These are phyloP conservation scores for Chymomyza costata DNA, from an alignment of 1,140 invertebrate genomes.

Conservation along the genomic window DNA sequence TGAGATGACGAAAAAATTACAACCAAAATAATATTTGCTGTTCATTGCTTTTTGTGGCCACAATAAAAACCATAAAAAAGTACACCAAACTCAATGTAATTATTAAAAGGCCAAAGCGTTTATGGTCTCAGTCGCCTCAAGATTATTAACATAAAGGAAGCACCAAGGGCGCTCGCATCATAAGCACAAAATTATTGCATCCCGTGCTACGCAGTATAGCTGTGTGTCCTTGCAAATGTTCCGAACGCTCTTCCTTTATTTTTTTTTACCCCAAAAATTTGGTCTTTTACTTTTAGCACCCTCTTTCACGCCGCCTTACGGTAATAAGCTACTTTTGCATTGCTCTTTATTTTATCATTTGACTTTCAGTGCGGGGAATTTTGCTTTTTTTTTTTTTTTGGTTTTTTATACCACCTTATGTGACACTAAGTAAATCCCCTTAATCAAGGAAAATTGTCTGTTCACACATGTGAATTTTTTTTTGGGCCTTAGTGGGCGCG, in stretches of 20 bases:
- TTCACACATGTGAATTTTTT: constrained; percentile 50
- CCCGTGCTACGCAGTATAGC: constrained; percentile 10
- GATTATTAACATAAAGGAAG: constrained; percentile 70
- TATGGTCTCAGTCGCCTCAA: constrained; percentile 48
- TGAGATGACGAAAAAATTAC: constrained; percentile 13
- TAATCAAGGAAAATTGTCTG: constrained; percentile 63
- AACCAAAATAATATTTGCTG: constrained; percentile 8
- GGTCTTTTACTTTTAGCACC: constrained; percentile 37
- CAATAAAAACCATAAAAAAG: constrained; percentile 26
- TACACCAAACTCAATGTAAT: constrained; percentile 53
- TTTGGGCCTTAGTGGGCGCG: constrained; percentile 26
- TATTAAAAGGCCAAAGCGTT: constrained; percentile 41
- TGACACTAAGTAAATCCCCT: constrained; percentile 42
- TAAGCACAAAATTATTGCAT: constrained; percentile 64
- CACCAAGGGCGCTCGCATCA: constrained; percentile 28
- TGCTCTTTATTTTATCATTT: constrained; percentile 70
- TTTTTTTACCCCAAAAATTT: constrained; percentile 43
- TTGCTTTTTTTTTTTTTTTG: constrained; percentile 10
- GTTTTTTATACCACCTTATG: constrained; percentile 10
- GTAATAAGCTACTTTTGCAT: constrained; percentile 63
- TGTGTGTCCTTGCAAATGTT: constrained; percentile 9
- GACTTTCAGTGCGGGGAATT: constrained; percentile 27
- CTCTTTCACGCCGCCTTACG: constrained; percentile 25
- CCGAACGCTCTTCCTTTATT: too few species aligned
- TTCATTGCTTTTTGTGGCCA: constrained; percentile 26